Percentiles rank a stretch among this genome's conserved stretches.
Conservation (phyloP, 2,888 invertebrate species). For the Empis stercorea region DNA sequence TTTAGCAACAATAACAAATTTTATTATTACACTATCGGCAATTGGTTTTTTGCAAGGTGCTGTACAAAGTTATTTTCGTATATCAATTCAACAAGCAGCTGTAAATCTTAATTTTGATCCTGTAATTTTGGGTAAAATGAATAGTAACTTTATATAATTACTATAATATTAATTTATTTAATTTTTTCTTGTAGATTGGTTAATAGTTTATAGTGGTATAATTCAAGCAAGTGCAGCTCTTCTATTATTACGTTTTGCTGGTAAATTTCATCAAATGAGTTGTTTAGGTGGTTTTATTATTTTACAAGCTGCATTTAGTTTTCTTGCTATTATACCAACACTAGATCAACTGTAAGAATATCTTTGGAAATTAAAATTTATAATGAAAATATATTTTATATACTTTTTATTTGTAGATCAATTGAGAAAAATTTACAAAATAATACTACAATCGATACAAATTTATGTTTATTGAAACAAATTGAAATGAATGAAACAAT, state of each 20-base stretch:
- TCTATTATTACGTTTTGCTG: slow-evolving; percentile 43
- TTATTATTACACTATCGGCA: slow-evolving; percentile 32
- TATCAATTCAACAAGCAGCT: slow-evolving; percentile 39
- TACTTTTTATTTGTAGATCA: neutral
- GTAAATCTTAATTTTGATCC: slow-evolving; percentile 36
- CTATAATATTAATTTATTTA: neutral
- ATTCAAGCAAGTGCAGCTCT: slow-evolving; percentile 42
- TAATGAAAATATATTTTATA: neutral
- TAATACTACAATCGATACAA: slow-evolving; percentile 7
- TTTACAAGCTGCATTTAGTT: slow-evolving; percentile 39
- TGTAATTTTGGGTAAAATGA: slow-evolving; percentile 35
- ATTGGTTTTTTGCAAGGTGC: slow-evolving; percentile 37
- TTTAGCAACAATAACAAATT: slow-evolving; percentile 37
- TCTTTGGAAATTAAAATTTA: neutral
- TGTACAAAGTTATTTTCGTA: slow-evolving; percentile 38
- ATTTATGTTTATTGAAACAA: slow-evolving; percentile 12
- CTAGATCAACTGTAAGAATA: slow-evolving; percentile 36
- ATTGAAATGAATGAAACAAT: slow-evolving; percentile 16
- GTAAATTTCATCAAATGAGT: slow-evolving; percentile 42
- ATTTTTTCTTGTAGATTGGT: slow-evolving; percentile 40
- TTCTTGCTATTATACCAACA: slow-evolving; percentile 42
- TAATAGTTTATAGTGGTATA: slow-evolving; percentile 41
- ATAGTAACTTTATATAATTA: neutral
- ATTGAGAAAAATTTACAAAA: neutral
- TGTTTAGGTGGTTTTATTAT: slow-evolving; percentile 46